Evolutionary conservation across 2,797 vertebrate species (phyloP).

Genomic region (Sebastes taczanowskii): DNA sequence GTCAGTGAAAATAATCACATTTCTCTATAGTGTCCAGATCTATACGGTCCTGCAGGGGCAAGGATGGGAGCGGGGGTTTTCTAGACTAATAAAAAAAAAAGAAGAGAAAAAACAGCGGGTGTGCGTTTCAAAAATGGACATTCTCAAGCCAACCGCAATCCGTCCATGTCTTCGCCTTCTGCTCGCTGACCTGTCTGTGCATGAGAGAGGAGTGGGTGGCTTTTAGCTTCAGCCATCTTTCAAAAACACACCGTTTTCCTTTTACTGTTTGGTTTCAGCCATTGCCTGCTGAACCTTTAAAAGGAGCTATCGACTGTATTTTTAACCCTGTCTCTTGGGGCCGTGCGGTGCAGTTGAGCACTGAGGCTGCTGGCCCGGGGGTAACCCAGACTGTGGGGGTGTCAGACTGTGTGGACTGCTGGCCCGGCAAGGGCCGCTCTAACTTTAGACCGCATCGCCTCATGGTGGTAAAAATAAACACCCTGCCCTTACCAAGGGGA

Average conservation of each 20-base stretch:
- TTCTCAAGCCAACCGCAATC: conserved; percentile 47
- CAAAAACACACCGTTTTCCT: conserved; percentile 73
- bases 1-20: not conserved
- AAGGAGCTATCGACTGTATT: conserved; percentile 77
- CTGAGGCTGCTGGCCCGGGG: conserved; percentile 65
- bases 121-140: conserved; percentile 37
- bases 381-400: conserved; percentile 79
- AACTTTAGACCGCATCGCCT: conserved; percentile 78
- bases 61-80: not conserved
- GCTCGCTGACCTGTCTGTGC: conserved; percentile 54
- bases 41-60: not conserved
- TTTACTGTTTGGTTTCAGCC: conserved; percentile 64
- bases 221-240: conserved; percentile 56
- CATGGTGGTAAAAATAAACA: conserved; percentile 79
- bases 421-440: conserved; percentile 62
- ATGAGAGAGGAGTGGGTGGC: conserved; percentile 87
- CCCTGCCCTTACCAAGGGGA: conserved; percentile 47
- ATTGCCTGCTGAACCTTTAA: conserved; percentile 77
- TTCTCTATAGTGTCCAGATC: not conserved
- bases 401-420: conserved; percentile 70
- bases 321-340: conserved; percentile 79
- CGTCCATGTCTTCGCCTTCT: conserved; percentile 38
- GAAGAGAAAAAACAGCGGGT: conserved; percentile 9
- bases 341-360: conserved; percentile 48
- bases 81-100: conserved; percentile 13